These are phyloP conservation scores for Sebastes steindachneri DNA, from an alignment of 2,797 vertebrate species.

Conservation along the genomic window DNA sequence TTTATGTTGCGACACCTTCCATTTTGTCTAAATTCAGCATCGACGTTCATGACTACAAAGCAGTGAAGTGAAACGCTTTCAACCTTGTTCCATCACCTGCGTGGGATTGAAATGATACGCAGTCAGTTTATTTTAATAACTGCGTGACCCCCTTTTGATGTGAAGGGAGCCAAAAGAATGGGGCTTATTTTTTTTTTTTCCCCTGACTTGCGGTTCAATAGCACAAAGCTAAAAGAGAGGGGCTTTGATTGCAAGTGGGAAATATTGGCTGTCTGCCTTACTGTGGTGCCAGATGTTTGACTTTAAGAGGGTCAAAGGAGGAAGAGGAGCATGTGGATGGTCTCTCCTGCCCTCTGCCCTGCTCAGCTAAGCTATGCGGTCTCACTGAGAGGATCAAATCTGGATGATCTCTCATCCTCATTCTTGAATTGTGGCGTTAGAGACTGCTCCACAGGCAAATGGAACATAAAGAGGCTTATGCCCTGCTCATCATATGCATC, in stretches of 20 bases:
- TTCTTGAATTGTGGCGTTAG: slow-evolving; percentile 23
- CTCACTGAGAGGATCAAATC: slow-evolving; percentile 56
- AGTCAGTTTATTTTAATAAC: slow-evolving; percentile 3
- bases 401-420: slow-evolving; percentile 48
- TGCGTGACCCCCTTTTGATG: not conserved
- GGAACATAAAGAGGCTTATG: slow-evolving; percentile 6
- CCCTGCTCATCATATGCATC: not conserved
- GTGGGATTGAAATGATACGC: not conserved
- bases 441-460: not conserved
- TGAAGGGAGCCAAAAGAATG: not conserved
- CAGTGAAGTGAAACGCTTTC: not conserved
- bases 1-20: not conserved
- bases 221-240: not conserved
- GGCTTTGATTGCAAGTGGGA: slow-evolving; percentile 18
- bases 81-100: not conserved
- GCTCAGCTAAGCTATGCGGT: slow-evolving; percentile 47
- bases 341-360: slow-evolving; percentile 10
- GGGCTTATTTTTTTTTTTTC: not conserved
- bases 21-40: not conserved
- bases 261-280: slow-evolving; percentile 36
- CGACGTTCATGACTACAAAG: not conserved
- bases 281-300: slow-evolving; percentile 63
- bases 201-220: not conserved
- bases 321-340: slow-evolving; percentile 43
- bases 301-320: slow-evolving; percentile 42